Conservation (phyloP, 2,888 invertebrate genomes). For the Eupithecia exiguata region DNA sequence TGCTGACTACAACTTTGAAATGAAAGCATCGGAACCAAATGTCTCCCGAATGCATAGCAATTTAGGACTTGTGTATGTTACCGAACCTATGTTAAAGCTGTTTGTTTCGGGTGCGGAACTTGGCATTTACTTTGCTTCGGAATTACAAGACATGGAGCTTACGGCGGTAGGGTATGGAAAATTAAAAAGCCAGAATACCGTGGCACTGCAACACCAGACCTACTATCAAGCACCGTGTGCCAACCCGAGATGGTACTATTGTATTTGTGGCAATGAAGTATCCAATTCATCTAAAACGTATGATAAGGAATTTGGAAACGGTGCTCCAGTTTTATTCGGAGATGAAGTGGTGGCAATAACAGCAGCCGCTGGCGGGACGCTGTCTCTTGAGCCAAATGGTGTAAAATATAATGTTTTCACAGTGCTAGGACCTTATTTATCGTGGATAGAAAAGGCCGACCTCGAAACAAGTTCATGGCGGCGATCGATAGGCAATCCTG, state of each 20-base stretch:
- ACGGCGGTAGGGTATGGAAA: conserved; percentile 61
- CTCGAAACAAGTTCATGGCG: not conserved
- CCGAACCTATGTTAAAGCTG: conserved; percentile 50
- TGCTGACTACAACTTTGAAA: conserved; percentile 57
- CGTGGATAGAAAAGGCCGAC: conserved; percentile 62
- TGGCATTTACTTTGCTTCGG: conserved; percentile 58
- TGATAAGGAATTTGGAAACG: conserved; percentile 60
- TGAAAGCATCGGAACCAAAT: conserved; percentile 50
- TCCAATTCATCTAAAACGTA: conserved; percentile 46
- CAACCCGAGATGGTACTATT: conserved; percentile 71
- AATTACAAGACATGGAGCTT: conserved; percentile 56
- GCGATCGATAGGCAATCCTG: not conserved
- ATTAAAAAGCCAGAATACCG: conserved; percentile 41
- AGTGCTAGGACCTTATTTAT: conserved; percentile 61
- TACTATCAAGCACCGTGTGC: conserved; percentile 63
- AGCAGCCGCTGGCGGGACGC: conserved; percentile 55
- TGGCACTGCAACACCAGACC: conserved; percentile 57
- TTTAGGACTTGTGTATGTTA: conserved; percentile 62
- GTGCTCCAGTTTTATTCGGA: conserved; percentile 61
- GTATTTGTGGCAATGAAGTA: conserved; percentile 65
- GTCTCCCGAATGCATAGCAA: conserved; percentile 62
- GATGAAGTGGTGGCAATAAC: conserved; percentile 60
- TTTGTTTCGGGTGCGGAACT: conserved; percentile 54
- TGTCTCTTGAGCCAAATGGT: conserved; percentile 44
- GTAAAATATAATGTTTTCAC: conserved; percentile 67